Evolutionary conservation across 2,888 invertebrate species (phyloP), one percentile per base, ranked within the genome.

Genomic region (Cheilosia grossa): DNA sequence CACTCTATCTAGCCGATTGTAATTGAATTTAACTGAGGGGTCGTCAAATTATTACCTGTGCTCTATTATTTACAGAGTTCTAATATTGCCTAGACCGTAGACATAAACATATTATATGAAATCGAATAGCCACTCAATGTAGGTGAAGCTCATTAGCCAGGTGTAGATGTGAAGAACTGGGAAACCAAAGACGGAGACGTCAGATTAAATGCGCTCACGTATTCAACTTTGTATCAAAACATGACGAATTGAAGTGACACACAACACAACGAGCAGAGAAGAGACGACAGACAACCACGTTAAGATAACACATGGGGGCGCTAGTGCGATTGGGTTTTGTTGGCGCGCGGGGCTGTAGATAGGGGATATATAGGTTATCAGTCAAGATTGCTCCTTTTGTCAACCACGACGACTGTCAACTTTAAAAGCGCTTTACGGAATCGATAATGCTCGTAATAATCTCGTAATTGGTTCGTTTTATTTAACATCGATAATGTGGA

Each of bases 291-390:
- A 49, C 70, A 61, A 70, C 70, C 40, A 42, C 72, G 54, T 78
- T 82, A 58, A 82, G 79, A 79, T 83, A 83, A 79, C 79, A 79
- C 75, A 49, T n/a, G 82, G 64, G 63, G 81, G 79, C 82, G 82
- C 82, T 82, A 79, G 69, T 74, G 61, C 24, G 63, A 56, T 54
- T 69, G 56, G 33, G 37, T 64, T 51, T 47, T 56, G 33, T 47
- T 53, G 53, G 19, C n/a, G 24, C n/a, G 53, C 47, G 47, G 17
- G 58, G 13, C 9, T n/a, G 47, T 51, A 69, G 64, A 64, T 77
- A 73, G 66, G 74, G 54, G 56, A 42, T 63, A 82, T 82, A 78
- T 82, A 83, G 82, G 82, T 83, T 83, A 83, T 83, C 82, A 83
- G 73, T 74, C 69, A 79, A 53, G 51, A 74, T 66, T 40, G 21